These are phyloP conservation scores for Tychaedon coryphoeus DNA, from an alignment of 2,113 vertebrate species.

Conservation along the genomic window DNA sequence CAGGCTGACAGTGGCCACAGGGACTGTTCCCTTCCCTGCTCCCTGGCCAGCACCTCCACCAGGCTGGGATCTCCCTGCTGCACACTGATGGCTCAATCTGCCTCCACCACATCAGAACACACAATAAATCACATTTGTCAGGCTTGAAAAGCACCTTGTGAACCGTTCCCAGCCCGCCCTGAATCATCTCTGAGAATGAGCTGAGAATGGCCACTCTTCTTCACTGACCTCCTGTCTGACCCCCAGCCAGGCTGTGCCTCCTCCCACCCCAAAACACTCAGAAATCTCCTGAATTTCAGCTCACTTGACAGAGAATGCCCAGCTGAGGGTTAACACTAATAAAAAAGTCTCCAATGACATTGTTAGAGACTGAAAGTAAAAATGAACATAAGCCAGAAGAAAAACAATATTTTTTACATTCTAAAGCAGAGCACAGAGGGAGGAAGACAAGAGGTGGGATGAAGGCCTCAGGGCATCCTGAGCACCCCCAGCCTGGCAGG, in stretches of 20 bases:
- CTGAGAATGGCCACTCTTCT: neutral
- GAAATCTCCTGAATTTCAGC: neutral
- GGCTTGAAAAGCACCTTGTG: neutral
- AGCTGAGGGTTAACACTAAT: neutral
- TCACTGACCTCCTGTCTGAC: neutral
- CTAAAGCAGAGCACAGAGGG: neutral
- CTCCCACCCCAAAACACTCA: neutral
- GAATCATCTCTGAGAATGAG: neutral
- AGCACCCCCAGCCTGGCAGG: neutral
- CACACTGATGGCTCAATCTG: neutral
- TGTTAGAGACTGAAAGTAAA: neutral
- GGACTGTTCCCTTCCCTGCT: neutral
- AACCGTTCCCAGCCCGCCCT: neutral
- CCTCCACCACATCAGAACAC: neutral
- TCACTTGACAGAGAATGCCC: neutral
- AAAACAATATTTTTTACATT: neutral
- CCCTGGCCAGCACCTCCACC: too few relatives aligned
- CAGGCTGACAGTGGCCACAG: neutral
- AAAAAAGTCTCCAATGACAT: neutral
- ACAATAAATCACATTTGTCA: neutral
- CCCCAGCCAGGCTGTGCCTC: neutral
- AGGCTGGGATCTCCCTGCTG: neutral
- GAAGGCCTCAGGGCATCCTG: neutral
- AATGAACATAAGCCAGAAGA: neutral
- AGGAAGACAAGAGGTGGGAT: neutral